phyloP scores from a whole-genome alignment of 2,797 vertebrate genomes.

The Lepilemur septentrionalis region DNA sequence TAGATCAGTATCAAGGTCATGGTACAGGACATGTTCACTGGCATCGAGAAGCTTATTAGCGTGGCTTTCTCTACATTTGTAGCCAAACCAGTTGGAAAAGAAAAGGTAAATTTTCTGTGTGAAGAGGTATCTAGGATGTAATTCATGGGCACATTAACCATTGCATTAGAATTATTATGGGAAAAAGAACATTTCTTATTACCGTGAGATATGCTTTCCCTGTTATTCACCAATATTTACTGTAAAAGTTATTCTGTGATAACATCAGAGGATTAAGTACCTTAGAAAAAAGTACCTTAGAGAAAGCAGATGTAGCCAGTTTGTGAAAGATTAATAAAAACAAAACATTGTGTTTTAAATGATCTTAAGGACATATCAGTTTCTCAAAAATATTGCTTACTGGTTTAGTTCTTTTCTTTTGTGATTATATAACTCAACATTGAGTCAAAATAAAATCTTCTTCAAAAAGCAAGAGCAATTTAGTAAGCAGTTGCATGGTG shows the following conservation, averaged over 20 bases:
- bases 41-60: slow-evolving; percentile 83
- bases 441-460: not conserved
- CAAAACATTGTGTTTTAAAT: slow-evolving; percentile 22
- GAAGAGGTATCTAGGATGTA: not conserved
- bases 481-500: slow-evolving; percentile 27
- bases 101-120: slow-evolving; percentile 81
- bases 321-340: not conserved
- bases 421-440: slow-evolving; percentile 22
- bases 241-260: not conserved
- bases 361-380: not conserved
- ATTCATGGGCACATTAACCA: not conserved
- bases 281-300: not conserved
- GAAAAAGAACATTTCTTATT: slow-evolving; percentile 8
- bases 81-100: slow-evolving; percentile 80
- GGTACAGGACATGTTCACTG: slow-evolving; percentile 83
- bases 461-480: slow-evolving; percentile 27
- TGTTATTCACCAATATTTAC: not conserved
- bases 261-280: not conserved
- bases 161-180: not conserved
- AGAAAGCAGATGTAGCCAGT: not conserved
- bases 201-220: not conserved
- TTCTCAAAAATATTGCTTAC: slow-evolving; percentile 22
- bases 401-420: slow-evolving; percentile 23
- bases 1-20: slow-evolving; percentile 87
- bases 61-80: slow-evolving; percentile 88